Evolutionary conservation across 2,888 invertebrate genomes (phyloP), one percentile per base, ranked within the genome.

Genomic region (Andrena trimmerana): DNA sequence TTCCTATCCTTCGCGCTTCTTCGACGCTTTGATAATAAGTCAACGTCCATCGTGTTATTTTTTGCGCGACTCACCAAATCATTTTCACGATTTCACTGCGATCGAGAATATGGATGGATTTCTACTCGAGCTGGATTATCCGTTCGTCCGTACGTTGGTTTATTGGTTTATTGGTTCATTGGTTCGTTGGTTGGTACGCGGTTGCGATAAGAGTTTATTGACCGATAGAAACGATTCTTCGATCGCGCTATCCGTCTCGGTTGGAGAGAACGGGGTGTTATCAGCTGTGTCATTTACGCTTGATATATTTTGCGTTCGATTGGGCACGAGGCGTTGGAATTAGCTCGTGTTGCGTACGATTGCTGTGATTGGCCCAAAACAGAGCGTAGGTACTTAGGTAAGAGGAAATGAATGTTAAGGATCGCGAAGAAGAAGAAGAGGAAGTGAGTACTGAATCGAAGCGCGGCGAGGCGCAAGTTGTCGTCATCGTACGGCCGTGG

Each of bases 131-230:
- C 24, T 60, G 57, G 31, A 27, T 42, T 16, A 42, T 42, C 16
- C 16, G 42, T 16, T 42, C 42, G 42, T 1, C 1, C 42, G 42
- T 42, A 1, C 16, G 42, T 42, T 5, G 4, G 42, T 42, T 42
- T 42, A 16, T 42, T 42, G 42, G 42, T 42, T 42, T 42, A 42
- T 42, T 36, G 42, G 42, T 42, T 42, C 13, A 29, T 48, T 69
- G 48, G 59, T 24, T 63, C 24, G 33, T 20, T 42, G 42, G 48
- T 71, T 62, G 63, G 67, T 36, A 10, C 70, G 67, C 60, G 70
- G 33, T 20, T 42, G 33, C 63, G 88, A 88, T 88, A 88, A 88
- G 86, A 82, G 83, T 88, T 83, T 88, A 86, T 88, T 88, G 88
- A 88, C 86, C 71, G 81, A 88, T 86, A 79, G 70, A 80, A 83